Evolutionary conservation across 1,140 invertebrate genomes (phyloP), one percentile per base, ranked within the genome.

Genomic region (Aphaenogaster floridana): DNA sequence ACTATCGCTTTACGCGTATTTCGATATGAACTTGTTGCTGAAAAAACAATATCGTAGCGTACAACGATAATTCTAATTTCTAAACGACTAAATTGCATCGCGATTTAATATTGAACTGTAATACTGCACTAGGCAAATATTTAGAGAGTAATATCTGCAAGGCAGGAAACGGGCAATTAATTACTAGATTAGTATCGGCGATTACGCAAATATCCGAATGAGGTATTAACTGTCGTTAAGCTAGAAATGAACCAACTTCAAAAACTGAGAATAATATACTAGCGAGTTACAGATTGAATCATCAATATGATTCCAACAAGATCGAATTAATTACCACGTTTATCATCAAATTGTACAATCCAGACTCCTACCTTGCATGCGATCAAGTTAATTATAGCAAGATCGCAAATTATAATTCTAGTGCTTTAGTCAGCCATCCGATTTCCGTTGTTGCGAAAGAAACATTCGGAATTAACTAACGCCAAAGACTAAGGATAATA

Each of bases 311-410:
- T 15, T 79, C 11, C 13, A 79, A 50, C 28, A 34, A 9, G 7
- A 28, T 9, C 15, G 9, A 36, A 13, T 79, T 79, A 66, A 66
- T 79, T 36, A 9, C n/a, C 6, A 50, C n/a, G 6, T 48, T 66
- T 21, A 66, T 48, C 17, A 36, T 45, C 21, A n/a, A 61, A 42
- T 50, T 21, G 34, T 45, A 2, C 0, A 1, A 15, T 48, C 6
- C 8, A 52, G 7, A 8, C 13, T 39, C 6, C 7, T 17, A 0
- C 6, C 3, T 34, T 39, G 6, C 42, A 34, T 50, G 61, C 63
- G 15, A 13, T 34, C 72, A 34, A 17, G 13, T 79, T 11, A 66
- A 79, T 79, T 64, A 66, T 48, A 48, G 17, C 45, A 50, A 36
- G 17, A 66, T 66, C 34, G 59, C 59, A 36, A 48, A 45, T 78